Percentiles rank a stretch among this genome's conserved stretches.
These are phyloP conservation scores for Lepilemur ruficaudatus DNA, from an alignment of 2,797 vertebrate species.

Conservation along the genomic window DNA sequence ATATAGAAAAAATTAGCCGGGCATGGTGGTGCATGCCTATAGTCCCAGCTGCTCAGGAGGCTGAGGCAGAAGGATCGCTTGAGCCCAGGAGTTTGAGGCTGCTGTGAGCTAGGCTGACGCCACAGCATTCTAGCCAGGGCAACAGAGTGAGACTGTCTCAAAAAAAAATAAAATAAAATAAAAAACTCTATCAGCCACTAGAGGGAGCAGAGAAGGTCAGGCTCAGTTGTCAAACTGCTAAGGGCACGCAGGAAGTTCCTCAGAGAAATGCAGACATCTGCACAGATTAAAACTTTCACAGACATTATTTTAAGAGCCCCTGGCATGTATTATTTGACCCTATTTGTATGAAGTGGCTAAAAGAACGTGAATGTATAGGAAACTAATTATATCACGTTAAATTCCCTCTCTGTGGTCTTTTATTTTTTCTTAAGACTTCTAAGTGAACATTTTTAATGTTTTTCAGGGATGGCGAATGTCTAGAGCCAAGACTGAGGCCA, in stretches of 20 bases:
- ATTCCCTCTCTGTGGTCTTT: background rate
- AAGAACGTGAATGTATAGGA: background rate
- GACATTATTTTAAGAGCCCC: background rate
- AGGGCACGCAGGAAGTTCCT: background rate
- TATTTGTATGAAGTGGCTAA: background rate
- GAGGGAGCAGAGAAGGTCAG: slow-evolving; percentile 46
- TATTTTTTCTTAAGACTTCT: background rate
- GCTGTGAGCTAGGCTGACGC: no score
- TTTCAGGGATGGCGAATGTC: background rate
- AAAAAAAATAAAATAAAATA: no score
- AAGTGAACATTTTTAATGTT: background rate
- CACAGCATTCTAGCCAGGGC: no score
- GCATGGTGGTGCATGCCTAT: no score
- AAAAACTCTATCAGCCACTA: slow-evolving; percentile 24
- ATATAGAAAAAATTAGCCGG: no score
- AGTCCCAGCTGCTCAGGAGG: no score
- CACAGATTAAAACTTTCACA: background rate
- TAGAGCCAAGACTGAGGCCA: background rate
- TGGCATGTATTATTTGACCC: background rate
- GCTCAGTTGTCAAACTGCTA: background rate
- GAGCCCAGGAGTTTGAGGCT: no score
- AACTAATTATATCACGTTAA: background rate
- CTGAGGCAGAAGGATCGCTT: no score
- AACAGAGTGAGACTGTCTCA: no score
- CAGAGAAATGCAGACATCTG: background rate